These are phyloP conservation scores for Melinaea menophilus DNA, from an alignment of 2,888 invertebrate genomes.

Conservation along the genomic window DNA sequence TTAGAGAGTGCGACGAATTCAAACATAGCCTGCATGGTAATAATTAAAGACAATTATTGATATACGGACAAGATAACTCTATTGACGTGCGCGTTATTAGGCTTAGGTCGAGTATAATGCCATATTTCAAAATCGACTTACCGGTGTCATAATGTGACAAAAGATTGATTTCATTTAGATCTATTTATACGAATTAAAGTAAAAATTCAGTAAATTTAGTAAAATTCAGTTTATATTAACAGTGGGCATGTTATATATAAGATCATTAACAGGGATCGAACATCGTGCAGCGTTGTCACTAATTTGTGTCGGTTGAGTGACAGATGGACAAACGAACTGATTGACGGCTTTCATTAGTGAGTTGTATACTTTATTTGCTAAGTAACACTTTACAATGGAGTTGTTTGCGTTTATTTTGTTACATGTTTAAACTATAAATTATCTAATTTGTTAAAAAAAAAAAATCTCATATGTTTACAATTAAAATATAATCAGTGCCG, in stretches of 20 bases:
- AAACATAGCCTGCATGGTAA: too few relatives aligned
- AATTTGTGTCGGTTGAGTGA: conserved; percentile 58
- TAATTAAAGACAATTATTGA: too few relatives aligned
- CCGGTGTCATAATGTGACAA: too few relatives aligned
- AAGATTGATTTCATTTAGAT: background rate
- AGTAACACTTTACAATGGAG: conserved; percentile 12
- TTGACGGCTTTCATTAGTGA: conserved; percentile 68
- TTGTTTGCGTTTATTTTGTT: background rate
- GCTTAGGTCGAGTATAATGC: too few relatives aligned
- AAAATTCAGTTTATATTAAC: conserved; percentile 1
- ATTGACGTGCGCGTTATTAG: too few relatives aligned
- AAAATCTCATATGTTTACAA: too few relatives aligned
- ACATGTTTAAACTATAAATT: background rate
- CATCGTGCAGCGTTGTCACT: conserved; percentile 53
- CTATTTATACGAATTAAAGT: conserved; percentile 14
- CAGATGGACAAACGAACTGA: conserved; percentile 61
- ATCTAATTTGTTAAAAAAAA: background rate
- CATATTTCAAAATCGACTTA: too few relatives aligned
- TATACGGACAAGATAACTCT: too few relatives aligned
- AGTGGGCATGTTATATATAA: conserved; percentile 38
- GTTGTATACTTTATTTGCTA: conserved; percentile 34
- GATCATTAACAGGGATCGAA: conserved; percentile 55
- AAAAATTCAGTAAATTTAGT: conserved; percentile 10
- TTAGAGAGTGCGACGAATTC: too few relatives aligned
- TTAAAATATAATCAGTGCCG: too few relatives aligned